Evolutionary conservation across 2,888 invertebrate species (phyloP).

Genomic region (Drosophila helvetica): DNA sequence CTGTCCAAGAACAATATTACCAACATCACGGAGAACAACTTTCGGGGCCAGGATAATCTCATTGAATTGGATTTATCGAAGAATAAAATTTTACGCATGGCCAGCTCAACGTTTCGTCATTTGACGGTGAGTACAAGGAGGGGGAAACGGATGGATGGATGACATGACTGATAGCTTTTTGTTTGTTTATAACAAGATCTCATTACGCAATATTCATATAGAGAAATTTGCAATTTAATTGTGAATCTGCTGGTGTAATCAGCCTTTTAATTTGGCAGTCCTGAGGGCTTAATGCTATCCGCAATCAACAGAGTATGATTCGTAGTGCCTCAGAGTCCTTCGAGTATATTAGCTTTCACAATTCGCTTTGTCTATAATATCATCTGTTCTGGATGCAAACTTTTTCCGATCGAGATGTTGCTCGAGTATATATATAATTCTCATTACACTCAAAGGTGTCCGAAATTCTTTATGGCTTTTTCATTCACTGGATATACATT

Average conservation of each 20-base stretch:
- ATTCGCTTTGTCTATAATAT: too few relatives aligned
- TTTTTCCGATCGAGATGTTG: too few relatives aligned
- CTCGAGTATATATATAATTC: not conserved
- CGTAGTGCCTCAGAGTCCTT: too few relatives aligned
- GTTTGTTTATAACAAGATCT: not conserved
- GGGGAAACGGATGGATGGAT: not conserved
- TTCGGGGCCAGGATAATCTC: conserved; percentile 90
- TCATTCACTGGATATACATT: too few relatives aligned
- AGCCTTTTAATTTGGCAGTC: too few relatives aligned
- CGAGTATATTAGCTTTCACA: too few relatives aligned
- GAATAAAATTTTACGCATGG: conserved; percentile 90
- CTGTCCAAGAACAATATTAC: conserved; percentile 90
- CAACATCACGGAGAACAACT: conserved; percentile 88
- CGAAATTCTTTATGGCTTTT: not conserved
- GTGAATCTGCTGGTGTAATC: not conserved
- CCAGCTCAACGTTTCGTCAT: conserved; percentile 90
- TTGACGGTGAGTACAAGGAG: conserved; percentile 84
- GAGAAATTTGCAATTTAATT: conserved; percentile 6
- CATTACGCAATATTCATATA: too few relatives aligned
- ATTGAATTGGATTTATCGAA: conserved; percentile 89
- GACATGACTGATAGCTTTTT: conserved; percentile 25
- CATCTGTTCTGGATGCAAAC: not conserved
- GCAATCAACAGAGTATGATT: too few relatives aligned
- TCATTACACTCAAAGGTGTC: too few relatives aligned
- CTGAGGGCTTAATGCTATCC: too few relatives aligned